Base-by-base conservation (phyloP, 2,113 vertebrate genomes). In the Argyrosomus japonicus region DNA sequence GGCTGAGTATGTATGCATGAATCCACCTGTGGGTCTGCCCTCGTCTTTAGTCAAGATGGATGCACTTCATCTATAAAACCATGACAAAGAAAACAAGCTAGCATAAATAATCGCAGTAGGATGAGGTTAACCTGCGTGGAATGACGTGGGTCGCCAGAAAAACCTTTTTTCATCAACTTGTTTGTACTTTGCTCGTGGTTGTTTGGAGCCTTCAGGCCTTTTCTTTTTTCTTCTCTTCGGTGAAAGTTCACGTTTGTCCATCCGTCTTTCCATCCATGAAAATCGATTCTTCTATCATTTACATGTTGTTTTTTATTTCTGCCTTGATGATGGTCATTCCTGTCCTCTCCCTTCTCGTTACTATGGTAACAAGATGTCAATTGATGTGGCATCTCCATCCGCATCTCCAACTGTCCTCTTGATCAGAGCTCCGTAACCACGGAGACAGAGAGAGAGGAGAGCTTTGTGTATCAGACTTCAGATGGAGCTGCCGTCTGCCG, bases 281-380 rank as follows among this genome's bases (percentile, higher is more conserved):
- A 68, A 48, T 25, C 25, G 36, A 4, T 29, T 36, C 6, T 57
- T 17, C 6, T 32, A 10, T 40, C 19, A 70, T 5, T 10, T n/a
- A 23, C 3, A 23, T 13, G 6, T 11, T 40, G 36, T 40, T 40
- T 8, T 61, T 43, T 40, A 62, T 18, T 32, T 64, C 54, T 48
- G 75, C n/a, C 43, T 73, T 29, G 23, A 65, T 69, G 45, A 62
- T 79, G 53, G 81, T 73, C 81, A 73, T 68, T 67, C 53, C 50
- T 73, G 65, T 86, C 75, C n/a, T 51, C 58, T 76, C 62, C 65
- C 43, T 63, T 17, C 53, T 71, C 15, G 81, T 89, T 82, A 61
- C 87, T 63, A 72, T 83, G 79, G 87, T 60, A 86, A 92, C 85
- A 79, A 79, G 77, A 84, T 89, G 90, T 90, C 89, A 91, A 86